Evolutionary conservation across 2,113 vertebrate species (phyloP), one percentile per base, ranked within the genome.

Genomic region (Esox niger): DNA sequence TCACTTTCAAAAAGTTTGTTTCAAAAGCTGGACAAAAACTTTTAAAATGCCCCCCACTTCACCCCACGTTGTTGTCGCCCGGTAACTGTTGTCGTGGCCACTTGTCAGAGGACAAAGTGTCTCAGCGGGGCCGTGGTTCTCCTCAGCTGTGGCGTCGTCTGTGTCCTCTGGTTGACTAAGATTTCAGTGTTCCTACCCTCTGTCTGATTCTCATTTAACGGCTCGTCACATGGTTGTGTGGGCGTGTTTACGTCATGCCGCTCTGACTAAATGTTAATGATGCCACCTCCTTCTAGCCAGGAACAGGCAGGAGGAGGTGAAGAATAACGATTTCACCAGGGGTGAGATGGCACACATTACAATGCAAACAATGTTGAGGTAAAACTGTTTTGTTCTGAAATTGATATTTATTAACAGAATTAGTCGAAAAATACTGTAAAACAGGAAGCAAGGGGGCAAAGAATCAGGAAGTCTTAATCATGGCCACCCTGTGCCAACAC

Each of bases 261-360:
- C 35, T 13, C 13, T 29, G 38, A n/a, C 6, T 64, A 52, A 32
- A 64, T 64, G 62, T 52, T 64, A 64, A 31, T 27, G 23, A 31
- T 64, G 27, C 32, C 46, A 32, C 31, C 6, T 55, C 31, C 30
- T 26, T 52, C 7, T 43, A 52, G 8, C 21, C n/a, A n/a, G n/a
- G 47, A 15, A 52, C 47, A 52, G 8, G 47, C 11, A 21, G 47
- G n/a, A 52, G 21, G n/a, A 6, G n/a, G 47, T 52, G 47, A 52
- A 52, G 21, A 52, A 52, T 52, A 52, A 52, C n/a, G 47, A 52
- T 21, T 23, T 57, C 23, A 29, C 10, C n/a, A 27, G 25, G 55
- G 25, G 55, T 27, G 23, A 57, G 23, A 57, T 57, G 23, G 26
- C 23, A 29, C n/a, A 57, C 23, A 57, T 27, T 26, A 27, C 26